phyloP scores from a whole-genome alignment of 2,113 vertebrate species.

The Orientallactaga bullata region DNA sequence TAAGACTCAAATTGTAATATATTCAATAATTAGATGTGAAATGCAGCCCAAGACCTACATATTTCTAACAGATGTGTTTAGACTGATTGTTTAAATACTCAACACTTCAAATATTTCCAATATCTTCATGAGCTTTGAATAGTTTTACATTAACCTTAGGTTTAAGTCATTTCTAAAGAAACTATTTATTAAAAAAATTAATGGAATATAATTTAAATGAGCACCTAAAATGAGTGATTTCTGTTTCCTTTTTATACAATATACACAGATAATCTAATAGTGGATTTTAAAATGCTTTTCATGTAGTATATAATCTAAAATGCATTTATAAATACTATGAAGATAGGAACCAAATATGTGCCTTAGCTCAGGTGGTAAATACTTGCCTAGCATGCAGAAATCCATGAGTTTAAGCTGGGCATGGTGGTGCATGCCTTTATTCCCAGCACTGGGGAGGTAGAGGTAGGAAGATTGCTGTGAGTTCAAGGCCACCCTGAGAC shows the following conservation, averaged over 20 bases:
- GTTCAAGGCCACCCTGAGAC: no score
- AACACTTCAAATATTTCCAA: slow-evolving; percentile 15
- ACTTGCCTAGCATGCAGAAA: no score
- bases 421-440: no score
- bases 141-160: background rate
- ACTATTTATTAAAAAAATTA: background rate
- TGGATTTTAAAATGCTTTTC: background rate
- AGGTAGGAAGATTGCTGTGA: no score
- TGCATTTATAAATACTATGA: background rate
- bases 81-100: background rate
- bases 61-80: slow-evolving; percentile 6
- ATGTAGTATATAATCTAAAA: background rate
- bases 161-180: background rate
- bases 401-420: no score
- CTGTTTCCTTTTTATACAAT: background rate
- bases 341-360: background rate
- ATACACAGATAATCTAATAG: background rate
- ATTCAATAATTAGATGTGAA: slow-evolving; percentile 32
- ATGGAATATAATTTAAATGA: slow-evolving; percentile 48
- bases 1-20: background rate
- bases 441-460: no score
- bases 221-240: background rate
- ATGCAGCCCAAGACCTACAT: background rate
- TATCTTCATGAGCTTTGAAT: background rate
- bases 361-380: no score